These are phyloP conservation scores for Orthonevra nobilis DNA, from an alignment of 2,888 invertebrate genomes.

Conservation along the genomic window DNA sequence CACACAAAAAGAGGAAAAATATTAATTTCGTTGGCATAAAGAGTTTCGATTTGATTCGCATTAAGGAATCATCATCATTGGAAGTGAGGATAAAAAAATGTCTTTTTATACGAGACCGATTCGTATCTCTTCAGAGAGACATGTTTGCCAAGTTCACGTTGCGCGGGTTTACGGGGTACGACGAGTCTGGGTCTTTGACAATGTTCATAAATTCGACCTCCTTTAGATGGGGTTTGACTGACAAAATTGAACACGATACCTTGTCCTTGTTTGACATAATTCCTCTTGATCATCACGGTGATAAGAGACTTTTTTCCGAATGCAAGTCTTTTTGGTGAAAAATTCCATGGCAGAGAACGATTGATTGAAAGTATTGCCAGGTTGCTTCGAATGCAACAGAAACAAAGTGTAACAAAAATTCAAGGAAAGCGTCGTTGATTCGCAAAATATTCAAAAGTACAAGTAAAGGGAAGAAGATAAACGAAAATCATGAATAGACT, in stretches of 20 bases:
- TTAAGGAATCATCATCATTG: conserved; percentile 30
- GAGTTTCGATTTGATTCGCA: conserved; percentile 64
- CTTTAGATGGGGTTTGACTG: conserved; percentile 28
- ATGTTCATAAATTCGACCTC: not conserved
- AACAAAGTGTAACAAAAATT: no score
- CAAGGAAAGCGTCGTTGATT: no score
- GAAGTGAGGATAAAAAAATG: not conserved
- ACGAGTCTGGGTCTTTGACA: not conserved
- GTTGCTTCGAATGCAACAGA: no score
- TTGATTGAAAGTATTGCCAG: no score
- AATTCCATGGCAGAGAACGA: no score
- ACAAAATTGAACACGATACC: conserved; percentile 72
- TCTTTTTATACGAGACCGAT: conserved; percentile 39
- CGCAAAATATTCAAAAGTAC: no score
- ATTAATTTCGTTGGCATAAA: conserved; percentile 62
- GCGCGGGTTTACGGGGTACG: not conserved
- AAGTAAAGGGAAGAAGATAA: no score
- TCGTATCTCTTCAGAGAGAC: conserved; percentile 46
- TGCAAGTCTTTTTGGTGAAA: no score
- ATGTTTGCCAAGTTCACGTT: conserved; percentile 47
- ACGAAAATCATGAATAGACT: no score
- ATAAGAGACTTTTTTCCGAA: conserved; percentile 74
- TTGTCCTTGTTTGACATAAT: conserved; percentile 79
- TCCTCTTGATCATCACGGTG: conserved; percentile 77
- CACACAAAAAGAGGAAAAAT: conserved; percentile 25